Evolutionary conservation across 2,797 vertebrate genomes (phyloP).

Genomic region (Tapera naevia): DNA sequence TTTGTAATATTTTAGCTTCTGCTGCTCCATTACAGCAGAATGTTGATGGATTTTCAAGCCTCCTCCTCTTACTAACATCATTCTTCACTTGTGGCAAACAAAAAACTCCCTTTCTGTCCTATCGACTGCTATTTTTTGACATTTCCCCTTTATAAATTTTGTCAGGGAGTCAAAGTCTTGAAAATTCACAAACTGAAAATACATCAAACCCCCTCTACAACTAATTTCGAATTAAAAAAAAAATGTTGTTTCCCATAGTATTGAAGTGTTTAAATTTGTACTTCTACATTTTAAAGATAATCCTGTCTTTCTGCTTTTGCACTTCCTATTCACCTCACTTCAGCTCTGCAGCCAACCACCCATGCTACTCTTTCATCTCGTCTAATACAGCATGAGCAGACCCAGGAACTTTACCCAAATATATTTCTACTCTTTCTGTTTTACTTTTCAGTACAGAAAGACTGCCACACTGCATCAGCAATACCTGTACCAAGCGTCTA

Average conservation of each 20-base stretch:
- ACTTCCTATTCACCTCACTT: not conserved
- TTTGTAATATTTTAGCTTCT: not conserved
- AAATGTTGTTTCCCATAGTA: not conserved
- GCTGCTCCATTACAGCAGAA: not conserved
- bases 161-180: not conserved
- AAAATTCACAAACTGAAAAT: not conserved
- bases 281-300: not conserved
- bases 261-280: not conserved
- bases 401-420: not conserved
- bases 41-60: not conserved
- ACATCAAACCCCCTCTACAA: too few relatives aligned
- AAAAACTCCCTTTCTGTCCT: not conserved
- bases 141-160: not conserved
- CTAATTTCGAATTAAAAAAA: not conserved
- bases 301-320: not conserved
- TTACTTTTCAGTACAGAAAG: not conserved
- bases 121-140: not conserved
- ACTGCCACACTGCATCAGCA: not conserved
- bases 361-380: not conserved
- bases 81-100: not conserved
- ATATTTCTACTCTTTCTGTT: not conserved
- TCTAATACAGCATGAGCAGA: not conserved
- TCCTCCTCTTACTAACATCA: not conserved
- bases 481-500: not conserved
- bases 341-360: not conserved